Evolutionary conservation across 1,140 invertebrate genomes (phyloP), one percentile per base, ranked within the genome.

Genomic region (Tetramorium alpestre): DNA sequence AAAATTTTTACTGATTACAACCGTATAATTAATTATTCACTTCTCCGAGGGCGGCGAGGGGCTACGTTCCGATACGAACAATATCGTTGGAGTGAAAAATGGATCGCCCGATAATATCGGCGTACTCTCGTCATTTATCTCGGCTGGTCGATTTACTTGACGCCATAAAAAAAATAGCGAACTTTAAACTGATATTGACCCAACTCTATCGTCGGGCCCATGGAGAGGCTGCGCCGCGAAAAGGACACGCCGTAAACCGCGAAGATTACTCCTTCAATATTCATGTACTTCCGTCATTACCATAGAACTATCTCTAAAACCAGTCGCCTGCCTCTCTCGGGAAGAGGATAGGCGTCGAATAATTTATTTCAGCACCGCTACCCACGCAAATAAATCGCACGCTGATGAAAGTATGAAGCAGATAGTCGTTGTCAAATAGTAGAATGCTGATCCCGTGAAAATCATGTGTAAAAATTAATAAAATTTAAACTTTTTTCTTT

Each of bases 11-110:
- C 73, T 60, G 81, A 89, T 89, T 89, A 89, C 85, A 76, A 44
- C 56, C 54, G 76, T 64, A 82, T 89, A 89, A 89, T 89, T 89
- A 89, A 89, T 89, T 89, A 77, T 67, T 47, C 70, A 69, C 67
- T 89, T 86, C 88, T 69, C 67, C 65, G 49, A 47, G 41, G 54
- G 58, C 7, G 88, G 13, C 73, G 51, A n/a, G n/a, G n/a, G n/a
- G 51, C 70, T 38, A 38, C 58, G 38, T 58, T 69, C 64, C 77
- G 33, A 81, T 70, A 38, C 73, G 82, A 22, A 51, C 88, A 73
- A 89, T 89, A 89, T 89, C 84, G 75, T 69, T 51, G 33, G 85
- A 69, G 84, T 89, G 88, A 89, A 89, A 89, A 89, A 89, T 89
- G 88, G 75, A 86, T 80, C 28, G 70, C 8, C 75, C 84, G 88